These are phyloP conservation scores for Drosophila leonis DNA, from an alignment of 2,888 invertebrate genomes.

Conservation along the genomic window DNA sequence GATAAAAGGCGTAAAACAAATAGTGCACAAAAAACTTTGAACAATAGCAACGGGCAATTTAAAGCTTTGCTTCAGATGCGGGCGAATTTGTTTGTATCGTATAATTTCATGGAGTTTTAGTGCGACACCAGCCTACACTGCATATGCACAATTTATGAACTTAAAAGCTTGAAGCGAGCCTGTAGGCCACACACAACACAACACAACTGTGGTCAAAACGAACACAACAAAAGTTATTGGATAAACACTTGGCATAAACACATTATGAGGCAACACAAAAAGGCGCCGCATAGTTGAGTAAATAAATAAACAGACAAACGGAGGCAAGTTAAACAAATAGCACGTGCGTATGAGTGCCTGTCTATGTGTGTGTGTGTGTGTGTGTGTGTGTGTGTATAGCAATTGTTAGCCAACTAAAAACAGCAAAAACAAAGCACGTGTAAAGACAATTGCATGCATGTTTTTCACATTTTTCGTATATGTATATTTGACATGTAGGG, in stretches of 20 bases:
- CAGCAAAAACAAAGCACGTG: slow-evolving; percentile 32
- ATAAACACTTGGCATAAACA: slow-evolving; percentile 71
- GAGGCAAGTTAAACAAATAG: slow-evolving; percentile 61
- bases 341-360: slow-evolving; percentile 20
- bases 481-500: slow-evolving; percentile 12
- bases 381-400: slow-evolving; percentile 24
- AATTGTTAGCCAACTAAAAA: slow-evolving; percentile 40
- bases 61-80: slow-evolving; percentile 21
- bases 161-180: slow-evolving; percentile 1
- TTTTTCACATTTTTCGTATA: slow-evolving; percentile 36
- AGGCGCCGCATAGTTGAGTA: slow-evolving; percentile 47
- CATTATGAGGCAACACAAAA: slow-evolving; percentile 58
- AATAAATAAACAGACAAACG: slow-evolving; percentile 70
- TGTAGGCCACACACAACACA: slow-evolving; percentile 8
- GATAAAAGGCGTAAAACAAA: slow-evolving; percentile 21
- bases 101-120: not conserved
- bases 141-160: slow-evolving; percentile 29
- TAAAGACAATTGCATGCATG: slow-evolving; percentile 48
- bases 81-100: slow-evolving; percentile 19
- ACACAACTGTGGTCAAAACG: not conserved
- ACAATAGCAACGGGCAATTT: slow-evolving; percentile 1
- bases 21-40: not conserved
- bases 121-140: not conserved
- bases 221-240: slow-evolving; percentile 49
- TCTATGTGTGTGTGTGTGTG: slow-evolving; percentile 6